Evolutionary conservation across 2,888 invertebrate species (phyloP), one percentile per base, ranked within the genome.

Genomic region (Limenitis camilla): DNA sequence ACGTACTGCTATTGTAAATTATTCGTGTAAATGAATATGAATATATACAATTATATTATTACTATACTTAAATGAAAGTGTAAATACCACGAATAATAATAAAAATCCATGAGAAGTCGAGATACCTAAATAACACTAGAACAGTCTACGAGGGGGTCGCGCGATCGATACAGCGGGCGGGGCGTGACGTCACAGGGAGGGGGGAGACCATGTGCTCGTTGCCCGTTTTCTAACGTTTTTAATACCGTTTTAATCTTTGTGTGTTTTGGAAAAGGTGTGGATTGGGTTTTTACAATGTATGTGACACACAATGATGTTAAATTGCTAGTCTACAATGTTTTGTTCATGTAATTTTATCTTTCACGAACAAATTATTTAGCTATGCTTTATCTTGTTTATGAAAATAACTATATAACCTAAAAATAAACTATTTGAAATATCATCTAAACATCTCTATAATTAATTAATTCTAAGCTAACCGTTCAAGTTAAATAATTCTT

Each of bases 101-200:
- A 72, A 72, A 67, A 65, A 65, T 64, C 65, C 68, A 71, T 71
- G 69, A 72, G 71, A 67, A 69, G 68, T 67, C 66, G 71, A 67
- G 55, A 69, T 62, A 65, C 60, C 65, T 74, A 71, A 60, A 70
- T 68, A 71, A 57, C 68, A 73, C 53, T 61, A 54, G 59, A 59
- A 55, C 57, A 56, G 59, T 59, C 58, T 56, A 59, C 56, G 60
- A 60, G 61, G 60, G 61, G 66, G 67, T 66, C 61, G 64, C 56
- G 43, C 71, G 78, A 81, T 81, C 84, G 84, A 83, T 83, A 84
- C 59, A 58, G 66, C 61, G 73, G 69, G 69, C 57, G 63, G 63
- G 64, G 60, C 65, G 74, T 82, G 82, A 84, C 83, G 85, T 85
- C 84, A 85, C 80, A 63, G 63, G 31, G 58, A 41, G 52, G 55